phyloP scores from a whole-genome alignment of 2,797 vertebrate genomes.

The Varecia variegata region DNA sequence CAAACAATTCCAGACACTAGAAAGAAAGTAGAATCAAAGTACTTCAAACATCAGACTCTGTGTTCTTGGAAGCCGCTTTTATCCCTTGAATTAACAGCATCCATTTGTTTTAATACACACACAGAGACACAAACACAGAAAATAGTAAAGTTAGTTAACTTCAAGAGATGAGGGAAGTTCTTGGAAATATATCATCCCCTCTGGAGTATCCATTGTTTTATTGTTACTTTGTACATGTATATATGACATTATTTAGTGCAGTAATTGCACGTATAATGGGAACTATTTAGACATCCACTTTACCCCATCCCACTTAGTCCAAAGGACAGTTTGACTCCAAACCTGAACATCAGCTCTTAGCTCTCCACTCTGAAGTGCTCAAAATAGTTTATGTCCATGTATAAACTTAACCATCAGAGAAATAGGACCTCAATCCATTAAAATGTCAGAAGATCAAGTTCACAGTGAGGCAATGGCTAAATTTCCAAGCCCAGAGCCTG shows the following conservation, averaged over 20 bases:
- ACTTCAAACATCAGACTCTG: constrained; percentile 41
- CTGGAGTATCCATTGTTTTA: background rate
- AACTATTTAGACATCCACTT: constrained; percentile 2
- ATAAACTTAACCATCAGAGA: constrained; percentile 81
- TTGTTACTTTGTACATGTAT: background rate
- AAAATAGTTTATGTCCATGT: constrained; percentile 79
- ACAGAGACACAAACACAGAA: background rate
- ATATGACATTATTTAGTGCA: constrained; percentile 53
- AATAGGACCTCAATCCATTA: constrained; percentile 80
- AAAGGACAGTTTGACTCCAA: constrained; percentile 74
- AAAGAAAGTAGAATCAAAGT: constrained; percentile 71
- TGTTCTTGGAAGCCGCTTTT: constrained; percentile 52
- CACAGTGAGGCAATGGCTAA: constrained; percentile 68
- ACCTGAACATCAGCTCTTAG: constrained; percentile 74
- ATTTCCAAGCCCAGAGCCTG: constrained; percentile 74
- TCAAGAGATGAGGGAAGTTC: constrained; percentile 28
- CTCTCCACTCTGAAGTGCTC: constrained; percentile 74
- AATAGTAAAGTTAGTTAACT: constrained; percentile 38
- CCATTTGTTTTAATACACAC: constrained; percentile 39
- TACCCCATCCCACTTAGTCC: constrained; percentile 35
- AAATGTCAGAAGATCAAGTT: constrained; percentile 82
- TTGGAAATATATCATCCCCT: constrained; percentile 3
- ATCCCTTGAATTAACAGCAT: constrained; percentile 52
- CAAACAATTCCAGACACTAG: constrained; percentile 74
- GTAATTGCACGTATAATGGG: constrained; percentile 32